Evolutionary conservation across 1,140 invertebrate species (phyloP), one percentile per base, ranked within the genome.

Genomic region (Apis dorsata): DNA sequence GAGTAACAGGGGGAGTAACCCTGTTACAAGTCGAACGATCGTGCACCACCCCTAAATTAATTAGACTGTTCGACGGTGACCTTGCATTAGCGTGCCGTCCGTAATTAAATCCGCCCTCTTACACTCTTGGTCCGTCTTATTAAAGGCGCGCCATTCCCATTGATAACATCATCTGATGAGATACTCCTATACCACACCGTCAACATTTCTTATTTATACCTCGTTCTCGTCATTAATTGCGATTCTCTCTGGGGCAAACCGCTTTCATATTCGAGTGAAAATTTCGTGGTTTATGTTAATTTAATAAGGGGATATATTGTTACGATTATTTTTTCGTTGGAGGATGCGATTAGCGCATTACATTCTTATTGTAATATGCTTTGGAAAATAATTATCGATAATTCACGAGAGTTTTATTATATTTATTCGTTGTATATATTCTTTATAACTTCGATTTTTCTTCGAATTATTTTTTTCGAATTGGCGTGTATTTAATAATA

Each of bases 31-130:
- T 63, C 59, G 62, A 62, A 73, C 72, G 73, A 57, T 59, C 62
- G 13, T 51, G 24, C 28, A 34, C 65, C 63, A 34, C 44, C 80
- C 34, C 73, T 81, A 81, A 81, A 81, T 81, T 81, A 81, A 77
- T 81, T 81, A 81, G 79, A 59, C 44, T 68, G 51, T 81, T 81
- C 65, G 80, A 77, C 80, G 72, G 49, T 60, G 80, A 77, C 73
- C 80, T 77, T 77, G 73, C 65, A 81, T 81, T 81, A 81, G 55
- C 71, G 73, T 77, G 70, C 24, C 12, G 44, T 4, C 12, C 65
- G 55, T 81, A 81, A 81, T 81, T 81, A 81, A 81, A 81, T 81
- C 77, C 44, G 19, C 51, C 34, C 28, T 44, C 34, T 7, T 55
- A 17, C 72, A n/a, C 24, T 0, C 12, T 57, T 24, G 34, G n/a